These are phyloP conservation scores for Tapirus terrestris DNA, from an alignment of 2,113 vertebrate genomes.

Conservation along the genomic window DNA sequence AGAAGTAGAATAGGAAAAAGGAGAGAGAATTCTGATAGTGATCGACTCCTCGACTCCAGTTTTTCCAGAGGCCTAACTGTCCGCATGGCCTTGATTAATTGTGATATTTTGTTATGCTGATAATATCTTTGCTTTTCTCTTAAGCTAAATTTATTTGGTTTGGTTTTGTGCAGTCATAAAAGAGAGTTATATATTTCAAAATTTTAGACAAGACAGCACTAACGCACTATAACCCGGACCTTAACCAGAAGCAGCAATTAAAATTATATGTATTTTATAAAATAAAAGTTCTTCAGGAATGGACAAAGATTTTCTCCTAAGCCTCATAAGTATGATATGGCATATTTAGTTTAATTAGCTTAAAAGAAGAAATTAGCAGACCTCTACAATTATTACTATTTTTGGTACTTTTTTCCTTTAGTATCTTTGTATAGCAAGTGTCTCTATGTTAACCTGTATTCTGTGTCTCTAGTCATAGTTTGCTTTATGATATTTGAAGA, in stretches of 20 bases:
- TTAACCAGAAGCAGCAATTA: neutral
- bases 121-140: neutral
- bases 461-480: neutral
- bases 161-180: neutral
- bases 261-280: neutral
- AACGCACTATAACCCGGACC: neutral
- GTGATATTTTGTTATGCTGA: neutral
- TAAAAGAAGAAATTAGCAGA: neutral
- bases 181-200: neutral
- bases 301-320: neutral
- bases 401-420: neutral
- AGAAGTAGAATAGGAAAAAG: neutral
- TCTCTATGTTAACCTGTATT: neutral
- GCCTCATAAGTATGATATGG: neutral
- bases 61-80: neutral
- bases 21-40: neutral
- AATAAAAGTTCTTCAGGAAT: neutral
- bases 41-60: neutral
- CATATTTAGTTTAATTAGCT: neutral
- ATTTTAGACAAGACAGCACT: neutral
- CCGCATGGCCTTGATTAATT: neutral
- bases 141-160: neutral
- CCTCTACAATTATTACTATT: neutral
- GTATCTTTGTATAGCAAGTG: neutral
- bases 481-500: neutral